Evolutionary conservation across 2,113 vertebrate species (phyloP).

Genomic region (Apeltes quadracus): DNA sequence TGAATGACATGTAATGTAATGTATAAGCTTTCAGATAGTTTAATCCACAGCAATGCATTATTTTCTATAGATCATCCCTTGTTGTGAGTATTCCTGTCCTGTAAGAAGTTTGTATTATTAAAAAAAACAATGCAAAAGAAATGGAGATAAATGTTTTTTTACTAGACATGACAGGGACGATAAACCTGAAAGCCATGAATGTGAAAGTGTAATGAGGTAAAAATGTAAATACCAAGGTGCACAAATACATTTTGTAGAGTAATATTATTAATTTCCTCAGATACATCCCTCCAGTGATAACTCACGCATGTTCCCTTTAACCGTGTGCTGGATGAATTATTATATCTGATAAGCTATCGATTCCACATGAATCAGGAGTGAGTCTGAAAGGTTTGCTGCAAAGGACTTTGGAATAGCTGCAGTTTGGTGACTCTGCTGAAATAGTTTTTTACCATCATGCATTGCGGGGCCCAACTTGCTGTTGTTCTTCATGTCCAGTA

Average conservation of each 20-base stretch:
- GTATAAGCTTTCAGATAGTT: not conserved
- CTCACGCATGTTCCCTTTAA: not conserved
- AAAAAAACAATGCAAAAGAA: no score
- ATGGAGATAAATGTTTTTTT: not conserved
- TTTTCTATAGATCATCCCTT: not conserved
- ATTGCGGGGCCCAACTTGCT: not conserved
- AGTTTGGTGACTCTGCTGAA: not conserved
- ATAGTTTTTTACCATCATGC: not conserved
- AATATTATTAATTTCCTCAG: not conserved
- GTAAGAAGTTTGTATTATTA: no score
- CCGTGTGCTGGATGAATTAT: not conserved
- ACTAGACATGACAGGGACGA: not conserved
- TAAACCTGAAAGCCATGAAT: not conserved
- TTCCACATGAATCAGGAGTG: not conserved
- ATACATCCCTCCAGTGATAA: not conserved
- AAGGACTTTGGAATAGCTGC: not conserved
- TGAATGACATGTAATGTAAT: no score
- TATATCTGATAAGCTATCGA: not conserved
- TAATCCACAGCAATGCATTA: not conserved
- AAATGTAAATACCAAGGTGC: not conserved
- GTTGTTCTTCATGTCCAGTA: slow-evolving; percentile 56
- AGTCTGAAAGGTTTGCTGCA: not conserved
- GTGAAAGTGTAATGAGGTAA: not conserved
- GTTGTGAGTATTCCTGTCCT: not conserved
- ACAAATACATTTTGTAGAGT: not conserved